Percentiles rank a stretch among this genome's conserved stretches.
Evolutionary conservation across 1,140 invertebrate species (phyloP).

Genomic region (Lethrus apterus): DNA sequence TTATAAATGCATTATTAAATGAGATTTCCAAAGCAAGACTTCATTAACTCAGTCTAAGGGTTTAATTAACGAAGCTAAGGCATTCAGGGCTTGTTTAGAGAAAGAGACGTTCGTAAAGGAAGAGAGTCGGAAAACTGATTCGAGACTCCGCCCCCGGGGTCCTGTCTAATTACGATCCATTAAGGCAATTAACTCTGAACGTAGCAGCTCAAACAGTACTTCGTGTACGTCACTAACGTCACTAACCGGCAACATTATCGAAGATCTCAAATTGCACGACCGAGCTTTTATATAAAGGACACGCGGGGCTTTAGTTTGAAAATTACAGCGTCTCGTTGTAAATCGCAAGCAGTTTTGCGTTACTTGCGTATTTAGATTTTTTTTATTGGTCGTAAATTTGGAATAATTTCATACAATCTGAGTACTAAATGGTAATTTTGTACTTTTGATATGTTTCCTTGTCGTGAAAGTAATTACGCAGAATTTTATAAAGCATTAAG

Average conservation of each 20-base stretch:
- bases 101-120: conserved; percentile 2
- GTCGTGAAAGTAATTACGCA: too few relatives aligned
- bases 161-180: conserved; percentile 13
- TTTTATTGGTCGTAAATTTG: too few relatives aligned
- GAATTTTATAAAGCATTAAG: too few relatives aligned
- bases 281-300: too few relatives aligned
- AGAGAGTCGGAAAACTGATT: conserved; percentile 2
- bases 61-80: conserved; percentile 11
- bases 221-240: not conserved
- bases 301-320: too few relatives aligned
- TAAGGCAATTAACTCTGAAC: conserved; percentile 14
- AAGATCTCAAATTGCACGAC: not conserved
- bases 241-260: not conserved
- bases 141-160: conserved; percentile 12
- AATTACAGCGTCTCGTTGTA: too few relatives aligned
- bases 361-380: too few relatives aligned
- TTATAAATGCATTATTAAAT: conserved; percentile 10
- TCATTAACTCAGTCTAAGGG: conserved; percentile 15
- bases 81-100: conserved; percentile 9
- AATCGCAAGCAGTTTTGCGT: too few relatives aligned
- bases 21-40: conserved; percentile 14
- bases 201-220: conserved; percentile 9
- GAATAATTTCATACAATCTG: too few relatives aligned
- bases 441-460: too few relatives aligned
- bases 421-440: too few relatives aligned